Conservation (phyloP, 2,888 invertebrate species). For the Timema cristinae region DNA sequence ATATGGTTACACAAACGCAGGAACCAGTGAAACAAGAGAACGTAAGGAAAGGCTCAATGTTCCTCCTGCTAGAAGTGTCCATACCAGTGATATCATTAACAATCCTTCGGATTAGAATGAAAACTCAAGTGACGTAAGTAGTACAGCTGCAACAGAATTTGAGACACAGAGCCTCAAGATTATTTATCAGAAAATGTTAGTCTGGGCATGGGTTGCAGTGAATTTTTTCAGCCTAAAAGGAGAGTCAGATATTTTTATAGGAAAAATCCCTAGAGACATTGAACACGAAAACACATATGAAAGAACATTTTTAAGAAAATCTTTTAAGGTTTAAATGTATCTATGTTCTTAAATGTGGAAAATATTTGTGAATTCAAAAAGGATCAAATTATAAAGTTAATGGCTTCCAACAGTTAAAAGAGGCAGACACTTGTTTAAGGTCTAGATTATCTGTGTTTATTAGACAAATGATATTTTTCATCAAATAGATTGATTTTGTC, state of each 20-base stretch:
- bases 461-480: no score
- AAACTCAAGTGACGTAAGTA: not conserved
- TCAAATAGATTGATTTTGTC: not conserved
- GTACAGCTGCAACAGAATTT: no score
- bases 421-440: not conserved
- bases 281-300: not conserved
- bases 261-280: not conserved
- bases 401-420: not conserved
- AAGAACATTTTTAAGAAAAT: not conserved
- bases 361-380: constrained; percentile 1
- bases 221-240: not conserved
- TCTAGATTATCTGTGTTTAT: no score
- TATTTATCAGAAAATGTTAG: not conserved
- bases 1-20: not conserved
- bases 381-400: not conserved
- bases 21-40: not conserved
- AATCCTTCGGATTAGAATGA: not conserved
- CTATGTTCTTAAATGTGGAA: not conserved
- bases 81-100: not conserved
- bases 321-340: not conserved
- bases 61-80: not conserved
- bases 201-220: not conserved
- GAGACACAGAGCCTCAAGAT: not conserved
- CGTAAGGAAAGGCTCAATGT: not conserved
- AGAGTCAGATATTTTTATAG: not conserved